Conservation (phyloP, 2,797 vertebrate species). For the Tauraco hartlaubi region DNA sequence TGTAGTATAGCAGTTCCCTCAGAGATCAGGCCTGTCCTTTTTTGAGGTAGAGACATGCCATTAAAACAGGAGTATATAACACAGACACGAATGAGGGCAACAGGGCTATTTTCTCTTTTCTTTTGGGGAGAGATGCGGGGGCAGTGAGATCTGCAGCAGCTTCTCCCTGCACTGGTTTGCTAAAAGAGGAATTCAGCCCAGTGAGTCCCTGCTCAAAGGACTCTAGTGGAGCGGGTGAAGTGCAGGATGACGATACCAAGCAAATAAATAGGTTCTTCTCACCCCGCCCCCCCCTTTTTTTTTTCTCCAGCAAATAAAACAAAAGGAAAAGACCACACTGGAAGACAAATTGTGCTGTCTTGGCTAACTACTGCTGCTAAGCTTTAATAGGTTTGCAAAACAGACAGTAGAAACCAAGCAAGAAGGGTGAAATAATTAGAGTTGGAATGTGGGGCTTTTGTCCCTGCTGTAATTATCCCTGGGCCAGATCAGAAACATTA, state of each 20-base stretch:
- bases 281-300: neutral
- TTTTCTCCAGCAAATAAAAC: neutral
- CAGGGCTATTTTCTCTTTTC: neutral
- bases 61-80: neutral
- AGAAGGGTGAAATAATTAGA: slow-evolving; percentile 14
- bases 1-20: neutral
- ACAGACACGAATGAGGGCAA: neutral
- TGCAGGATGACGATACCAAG: neutral
- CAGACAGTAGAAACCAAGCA: neutral
- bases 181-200: neutral
- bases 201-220: neutral
- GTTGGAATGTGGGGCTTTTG: slow-evolving; percentile 47
- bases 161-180: neutral
- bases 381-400: neutral
- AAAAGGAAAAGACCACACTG: neutral
- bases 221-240: neutral
- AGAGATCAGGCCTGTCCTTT: neutral
- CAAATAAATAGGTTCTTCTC: neutral
- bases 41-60: fast-evolving
- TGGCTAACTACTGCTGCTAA: neutral
- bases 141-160: neutral
- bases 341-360: neutral
- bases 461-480: slow-evolving; percentile 23
- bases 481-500: slow-evolving; percentile 36
- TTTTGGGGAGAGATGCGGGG: neutral